Base-by-base conservation (phyloP, 2,888 invertebrate species). In the Xestia c-nigrum region DNA sequence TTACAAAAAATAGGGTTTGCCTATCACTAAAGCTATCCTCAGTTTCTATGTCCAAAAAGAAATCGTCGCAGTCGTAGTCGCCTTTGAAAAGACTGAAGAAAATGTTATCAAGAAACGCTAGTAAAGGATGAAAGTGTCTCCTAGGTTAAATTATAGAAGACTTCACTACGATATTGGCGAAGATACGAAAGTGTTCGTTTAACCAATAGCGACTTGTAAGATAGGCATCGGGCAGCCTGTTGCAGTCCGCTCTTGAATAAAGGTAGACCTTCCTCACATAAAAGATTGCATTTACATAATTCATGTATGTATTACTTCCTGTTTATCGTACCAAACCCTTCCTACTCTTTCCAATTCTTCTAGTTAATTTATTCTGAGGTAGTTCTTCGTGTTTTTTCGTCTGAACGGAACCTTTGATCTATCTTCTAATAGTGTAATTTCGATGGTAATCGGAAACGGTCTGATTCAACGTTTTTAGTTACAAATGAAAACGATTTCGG, bases 401-500 rank as follows among this genome's bases (percentile, higher is more conserved):
- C n/a, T 52, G 74, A 75, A 76, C 75, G 66, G 72, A 77, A 71
- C 64, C 69, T 75, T 87, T 88, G 85, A 88, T 87, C 78, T 74
- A 74, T 78, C 61, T 50, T 52, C 63, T 80, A 80, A 80, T 84
- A 76, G 65, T 81, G 78, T 88, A 76, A 88, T 88, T 88, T 84
- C 80, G 76, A 87, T 88, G 88, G 82, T 85, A 87, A 87, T 87
- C 75, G 69, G 61, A 85, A 82, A 63, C 65, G 69, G 68, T 64
- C 76, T 78, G 76, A 82, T 85, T 76, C 70, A 75, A 79, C 74
- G 81, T 76, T 86, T 84, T 86, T 85, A 80, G 76, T 77, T 78
- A 72, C 74, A 78, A 82, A 80, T 75, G 72, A 76, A 79, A 74
- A 61, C 74, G 52, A 75, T 78, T 78, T 76, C 52, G 55, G 64